Evolutionary conservation across 2,888 invertebrate genomes (phyloP), one percentile per base, ranked within the genome.

Genomic region (Blastobasis adustella): DNA sequence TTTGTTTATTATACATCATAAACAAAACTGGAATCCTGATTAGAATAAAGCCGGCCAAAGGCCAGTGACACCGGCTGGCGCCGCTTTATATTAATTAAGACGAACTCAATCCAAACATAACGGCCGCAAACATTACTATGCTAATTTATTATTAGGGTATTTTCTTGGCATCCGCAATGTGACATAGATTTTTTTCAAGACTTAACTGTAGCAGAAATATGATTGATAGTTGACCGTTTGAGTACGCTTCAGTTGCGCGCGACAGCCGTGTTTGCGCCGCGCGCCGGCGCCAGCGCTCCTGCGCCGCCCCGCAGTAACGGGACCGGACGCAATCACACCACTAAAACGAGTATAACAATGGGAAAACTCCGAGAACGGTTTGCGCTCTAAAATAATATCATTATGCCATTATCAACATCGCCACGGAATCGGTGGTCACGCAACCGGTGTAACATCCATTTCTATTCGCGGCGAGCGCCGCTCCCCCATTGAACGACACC

Each of bases 81-180:
- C 78, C 79, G 63, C 65, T 73, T 81, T 79, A 79, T 69, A 78
- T 77, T 84, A 83, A 86, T 83, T 82, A 84, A 82, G 73, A 66
- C 74, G 82, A 70, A 71, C 80, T 78, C 82, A 80, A 84, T 83
- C 81, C 79, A 69, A 73, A 77, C 67, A 79, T 87, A 86, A 86
- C 87, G 86, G 87, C 77, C 61, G 61, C 71, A 71, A 74, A 76
- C 80, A 84, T 85, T 83, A 84, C 79, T 86, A 86, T 86, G 86
- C 81, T 79, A 87, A 87, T 88, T 84, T 82, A 85, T 86, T 84
- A 81, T 84, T 82, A 77, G 79, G 83, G 80, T 84, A 82, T 82
- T 83, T 85, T 82, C 82, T 82, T 73, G 73, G 73, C 80, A 84
- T 82, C 82, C 82, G 85, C 77, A 82, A 80, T 79, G 79, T 84